Evolutionary conservation across 2,797 vertebrate species (phyloP), one percentile per base, ranked within the genome.

Genomic region (Limosa lapponica): DNA sequence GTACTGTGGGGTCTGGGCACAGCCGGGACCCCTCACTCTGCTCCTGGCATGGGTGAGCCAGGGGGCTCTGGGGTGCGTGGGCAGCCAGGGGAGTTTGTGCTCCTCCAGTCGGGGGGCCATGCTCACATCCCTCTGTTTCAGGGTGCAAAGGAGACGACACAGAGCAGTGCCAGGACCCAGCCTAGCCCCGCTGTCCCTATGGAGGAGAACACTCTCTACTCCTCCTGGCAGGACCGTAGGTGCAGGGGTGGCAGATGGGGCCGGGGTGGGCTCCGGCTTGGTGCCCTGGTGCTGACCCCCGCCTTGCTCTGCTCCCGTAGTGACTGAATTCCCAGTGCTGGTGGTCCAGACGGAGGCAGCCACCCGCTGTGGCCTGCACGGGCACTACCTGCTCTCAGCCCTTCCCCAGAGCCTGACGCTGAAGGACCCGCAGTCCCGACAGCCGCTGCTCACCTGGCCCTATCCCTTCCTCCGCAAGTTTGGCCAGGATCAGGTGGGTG

Each of bases 201-300:
- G 98, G 98, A 98, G 64, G 98, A 99, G 78, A 99, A 99, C 74
- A 97, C 98, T 27, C 98, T 99, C 91, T 99, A 99, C 82, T 99
- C 98, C 0, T 98, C 98, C 48, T 98, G 98, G 98, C 97, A 98
- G 90, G 97, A 97, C 75, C 23, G 99, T 99, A 96, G 0, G 95
- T 97, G 80, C 25, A 28, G 15, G 61, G 17, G 4, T 4, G 6
- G 43, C 1, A 8, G 49, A 43, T 9, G 7, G 51, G 65, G 49
- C 52, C 2, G 15, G 37, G 6, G 16, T 39, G 55, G 80, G 64
- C 23, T 85, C 39, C 2, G 1, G 19, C 32, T 73, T 10, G 2
- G 64, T 0, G 5, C 39, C 20, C 6, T 3, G 5, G 19, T 41
- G 46, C 70, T 82, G 46, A 97, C 13, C 5, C 25, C 8, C 0